Evolutionary conservation across 2,888 invertebrate genomes (phyloP).

Genomic region (Lochmaea capreae): DNA sequence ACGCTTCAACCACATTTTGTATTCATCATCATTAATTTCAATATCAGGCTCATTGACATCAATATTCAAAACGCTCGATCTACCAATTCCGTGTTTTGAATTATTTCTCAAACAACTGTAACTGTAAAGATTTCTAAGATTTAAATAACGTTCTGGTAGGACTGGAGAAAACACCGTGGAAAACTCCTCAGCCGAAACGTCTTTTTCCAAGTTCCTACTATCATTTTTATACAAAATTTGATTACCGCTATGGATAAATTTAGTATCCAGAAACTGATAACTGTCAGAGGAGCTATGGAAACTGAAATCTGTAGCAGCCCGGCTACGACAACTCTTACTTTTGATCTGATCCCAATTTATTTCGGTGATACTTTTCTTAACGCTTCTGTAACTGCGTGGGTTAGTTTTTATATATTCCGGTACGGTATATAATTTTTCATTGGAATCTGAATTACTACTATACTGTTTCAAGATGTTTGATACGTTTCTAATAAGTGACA

Average conservation of each 20-base stretch:
- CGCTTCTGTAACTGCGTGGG: neutral
- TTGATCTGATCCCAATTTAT: neutral
- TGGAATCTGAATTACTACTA: neutral
- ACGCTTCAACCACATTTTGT: constrained; percentile 42
- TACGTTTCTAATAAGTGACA: constrained; percentile 21
- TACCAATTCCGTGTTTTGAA: neutral
- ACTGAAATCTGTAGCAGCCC: neutral
- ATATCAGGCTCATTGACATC: constrained; percentile 27
- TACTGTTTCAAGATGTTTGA: constrained; percentile 20
- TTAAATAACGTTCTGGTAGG: constrained; percentile 31
- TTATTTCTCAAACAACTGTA: constrained; percentile 27
- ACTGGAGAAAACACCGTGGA: neutral
- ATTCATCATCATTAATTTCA: constrained; percentile 40
- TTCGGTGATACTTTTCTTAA: neutral
- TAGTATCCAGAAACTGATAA: constrained; percentile 32
- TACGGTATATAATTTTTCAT: neutral
- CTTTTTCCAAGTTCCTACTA: constrained; percentile 34
- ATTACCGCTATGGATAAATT: constrained; percentile 25
- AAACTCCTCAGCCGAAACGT: constrained; percentile 36
- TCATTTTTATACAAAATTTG: constrained; percentile 40
- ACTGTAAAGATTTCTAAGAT: constrained; percentile 34
- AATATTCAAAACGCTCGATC: neutral
- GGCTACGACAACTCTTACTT: neutral
- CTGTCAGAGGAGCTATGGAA: constrained; percentile 22
- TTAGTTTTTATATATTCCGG: neutral